Evolutionary conservation across 2,888 invertebrate genomes (phyloP).

Genomic region (Noctua comes): DNA sequence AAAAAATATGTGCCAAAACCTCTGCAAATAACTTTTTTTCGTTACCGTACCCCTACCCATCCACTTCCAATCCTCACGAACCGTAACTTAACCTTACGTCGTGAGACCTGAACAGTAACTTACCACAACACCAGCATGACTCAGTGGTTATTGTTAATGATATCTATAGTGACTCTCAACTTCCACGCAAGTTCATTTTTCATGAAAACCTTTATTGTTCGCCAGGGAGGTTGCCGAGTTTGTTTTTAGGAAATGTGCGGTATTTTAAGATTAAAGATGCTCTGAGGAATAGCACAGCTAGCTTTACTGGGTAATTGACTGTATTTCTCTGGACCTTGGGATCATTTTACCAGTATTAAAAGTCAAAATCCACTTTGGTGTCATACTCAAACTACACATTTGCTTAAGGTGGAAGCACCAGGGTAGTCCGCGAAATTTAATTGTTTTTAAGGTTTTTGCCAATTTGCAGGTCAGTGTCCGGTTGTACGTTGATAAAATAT

Average conservation of each 20-base stretch:
- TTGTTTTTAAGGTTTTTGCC: no score
- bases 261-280: slow-evolving; percentile 26
- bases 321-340: background rate
- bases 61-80: background rate
- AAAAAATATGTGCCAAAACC: background rate
- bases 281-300: slow-evolving; percentile 14
- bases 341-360: background rate
- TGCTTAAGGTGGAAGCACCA: no score
- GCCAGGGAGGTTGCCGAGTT: slow-evolving; percentile 16
- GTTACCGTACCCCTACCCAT: slow-evolving; percentile 5
- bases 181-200: slow-evolving; percentile 58
- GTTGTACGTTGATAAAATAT: no score
- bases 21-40: background rate
- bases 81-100: slow-evolving; percentile 40
- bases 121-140: slow-evolving; percentile 50
- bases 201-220: slow-evolving; percentile 54
- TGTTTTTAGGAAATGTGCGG: slow-evolving; percentile 35
- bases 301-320: background rate
- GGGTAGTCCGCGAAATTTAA: no score
- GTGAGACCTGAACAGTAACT: slow-evolving; percentile 43
- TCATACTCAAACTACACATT: background rate
- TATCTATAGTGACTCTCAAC: slow-evolving; percentile 49
- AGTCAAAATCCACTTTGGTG: background rate
- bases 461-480: no score
- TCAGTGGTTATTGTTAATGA: slow-evolving; percentile 52